These are phyloP conservation scores for Caloenas nicobarica DNA, from an alignment of 2,113 vertebrate species.

Conservation along the genomic window DNA sequence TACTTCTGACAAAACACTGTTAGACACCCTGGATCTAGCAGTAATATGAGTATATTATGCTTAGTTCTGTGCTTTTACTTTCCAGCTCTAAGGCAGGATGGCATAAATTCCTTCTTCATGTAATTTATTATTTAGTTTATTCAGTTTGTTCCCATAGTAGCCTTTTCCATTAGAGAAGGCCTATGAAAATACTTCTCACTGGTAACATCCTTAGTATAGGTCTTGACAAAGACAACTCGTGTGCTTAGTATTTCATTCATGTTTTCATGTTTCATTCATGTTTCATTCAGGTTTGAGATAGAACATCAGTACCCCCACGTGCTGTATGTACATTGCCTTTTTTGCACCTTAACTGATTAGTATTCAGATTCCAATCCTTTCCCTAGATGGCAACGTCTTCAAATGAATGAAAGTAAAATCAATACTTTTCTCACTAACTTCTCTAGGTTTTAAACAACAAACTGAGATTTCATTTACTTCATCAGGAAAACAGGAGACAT, in stretches of 20 bases:
- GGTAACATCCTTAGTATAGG: not conserved
- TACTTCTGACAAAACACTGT: not conserved
- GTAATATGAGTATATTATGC: not conserved
- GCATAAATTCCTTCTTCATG: not conserved
- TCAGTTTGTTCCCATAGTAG: not conserved
- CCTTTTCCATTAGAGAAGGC: not conserved
- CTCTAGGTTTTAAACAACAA: not conserved
- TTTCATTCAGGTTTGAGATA: not conserved
- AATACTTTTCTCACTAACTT: not conserved
- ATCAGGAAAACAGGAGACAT: not conserved
- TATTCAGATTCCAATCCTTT: not conserved
- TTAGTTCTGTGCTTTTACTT: not conserved
- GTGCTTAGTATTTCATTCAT: not conserved
- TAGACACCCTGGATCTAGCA: not conserved
- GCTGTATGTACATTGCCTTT: not conserved
- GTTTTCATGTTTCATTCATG: not conserved
- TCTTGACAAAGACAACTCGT: not conserved
- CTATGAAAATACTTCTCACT: not conserved
- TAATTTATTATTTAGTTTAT: not conserved
- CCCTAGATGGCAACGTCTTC: constrained; percentile 32
- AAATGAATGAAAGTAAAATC: not conserved
- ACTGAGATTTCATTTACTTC: not conserved
- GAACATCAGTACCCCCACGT: not conserved
- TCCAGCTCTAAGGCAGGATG: not conserved
- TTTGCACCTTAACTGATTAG: not conserved